phyloP scores from a whole-genome alignment of 1,140 invertebrate species.

The Thaumetopoea pityocampa region DNA sequence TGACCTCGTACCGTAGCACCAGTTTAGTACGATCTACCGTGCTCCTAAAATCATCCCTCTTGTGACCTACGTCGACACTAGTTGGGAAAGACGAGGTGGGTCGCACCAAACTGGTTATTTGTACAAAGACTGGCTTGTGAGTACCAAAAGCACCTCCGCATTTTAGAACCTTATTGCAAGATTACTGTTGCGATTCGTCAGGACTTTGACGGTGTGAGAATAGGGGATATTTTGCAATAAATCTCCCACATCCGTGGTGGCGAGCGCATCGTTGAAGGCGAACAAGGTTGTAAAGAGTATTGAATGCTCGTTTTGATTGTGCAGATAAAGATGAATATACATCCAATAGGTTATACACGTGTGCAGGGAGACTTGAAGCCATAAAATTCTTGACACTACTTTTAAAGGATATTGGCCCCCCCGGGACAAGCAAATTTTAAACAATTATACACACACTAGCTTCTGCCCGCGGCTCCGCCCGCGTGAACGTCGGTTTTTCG shows the following conservation, averaged over 20 bases:
- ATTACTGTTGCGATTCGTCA: constrained; percentile 24
- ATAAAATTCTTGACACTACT: background rate
- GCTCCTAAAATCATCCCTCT: constrained; percentile 20
- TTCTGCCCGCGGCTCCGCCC: no score
- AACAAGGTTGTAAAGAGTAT: constrained; percentile 54
- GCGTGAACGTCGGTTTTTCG: no score
- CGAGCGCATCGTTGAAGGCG: constrained; percentile 44
- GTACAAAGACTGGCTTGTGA: constrained; percentile 61
- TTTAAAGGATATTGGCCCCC: no score
- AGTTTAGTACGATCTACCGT: constrained; percentile 23
- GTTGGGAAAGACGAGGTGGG: constrained; percentile 31
- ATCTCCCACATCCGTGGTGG: constrained; percentile 14
- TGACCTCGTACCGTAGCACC: constrained; percentile 43
- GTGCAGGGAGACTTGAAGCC: background rate
- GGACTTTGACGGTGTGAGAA: constrained; percentile 23
- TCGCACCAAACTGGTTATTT: constrained; percentile 41
- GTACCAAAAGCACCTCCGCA: constrained; percentile 53
- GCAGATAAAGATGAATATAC: constrained; percentile 25
- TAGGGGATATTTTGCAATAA: constrained; percentile 35
- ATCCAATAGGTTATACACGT: no score
- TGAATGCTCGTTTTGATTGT: constrained; percentile 45
- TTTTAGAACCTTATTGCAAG: constrained; percentile 48
- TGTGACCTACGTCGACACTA: constrained; percentile 7
- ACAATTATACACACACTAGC: no score
- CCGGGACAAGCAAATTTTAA: no score